Evolutionary conservation across 2,797 vertebrate species (phyloP).

Genomic region (Melanitta fusca): DNA sequence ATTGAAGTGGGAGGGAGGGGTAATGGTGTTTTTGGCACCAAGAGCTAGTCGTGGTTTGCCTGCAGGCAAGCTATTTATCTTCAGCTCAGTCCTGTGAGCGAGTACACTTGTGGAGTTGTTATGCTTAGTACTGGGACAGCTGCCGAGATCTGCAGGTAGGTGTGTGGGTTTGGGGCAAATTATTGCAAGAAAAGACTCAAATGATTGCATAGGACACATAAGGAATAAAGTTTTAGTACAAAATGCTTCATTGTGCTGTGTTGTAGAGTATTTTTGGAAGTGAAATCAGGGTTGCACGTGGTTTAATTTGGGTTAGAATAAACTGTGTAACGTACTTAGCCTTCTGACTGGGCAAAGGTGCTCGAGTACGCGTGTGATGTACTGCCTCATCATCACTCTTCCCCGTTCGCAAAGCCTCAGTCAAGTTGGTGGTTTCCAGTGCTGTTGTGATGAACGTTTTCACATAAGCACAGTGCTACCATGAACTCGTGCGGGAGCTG

Average conservation of each 20-base stretch:
- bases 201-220: neutral
- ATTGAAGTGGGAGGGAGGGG: neutral
- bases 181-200: neutral
- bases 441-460: neutral
- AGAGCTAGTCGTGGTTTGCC: neutral
- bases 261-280: neutral
- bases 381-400: neutral
- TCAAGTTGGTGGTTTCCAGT: neutral
- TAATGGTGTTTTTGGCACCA: neutral
- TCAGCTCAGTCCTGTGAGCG: neutral
- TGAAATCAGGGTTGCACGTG: accelerated
- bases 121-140: neutral
- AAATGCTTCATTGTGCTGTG: neutral
- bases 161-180: neutral
- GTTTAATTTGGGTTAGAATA: neutral
- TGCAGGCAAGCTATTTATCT: neutral
- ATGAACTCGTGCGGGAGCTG: neutral
- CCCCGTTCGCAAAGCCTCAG: neutral
- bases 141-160: neutral
- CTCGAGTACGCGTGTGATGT: too few species aligned
- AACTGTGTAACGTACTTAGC: neutral
- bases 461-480: neutral
- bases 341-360: neutral
- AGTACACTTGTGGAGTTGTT: neutral
- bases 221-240: neutral